Percentiles rank a stretch among this genome's conserved stretches.
These are phyloP conservation scores for Pachypanchax playfairii DNA, from an alignment of 2,113 vertebrate species.

Conservation along the genomic window DNA sequence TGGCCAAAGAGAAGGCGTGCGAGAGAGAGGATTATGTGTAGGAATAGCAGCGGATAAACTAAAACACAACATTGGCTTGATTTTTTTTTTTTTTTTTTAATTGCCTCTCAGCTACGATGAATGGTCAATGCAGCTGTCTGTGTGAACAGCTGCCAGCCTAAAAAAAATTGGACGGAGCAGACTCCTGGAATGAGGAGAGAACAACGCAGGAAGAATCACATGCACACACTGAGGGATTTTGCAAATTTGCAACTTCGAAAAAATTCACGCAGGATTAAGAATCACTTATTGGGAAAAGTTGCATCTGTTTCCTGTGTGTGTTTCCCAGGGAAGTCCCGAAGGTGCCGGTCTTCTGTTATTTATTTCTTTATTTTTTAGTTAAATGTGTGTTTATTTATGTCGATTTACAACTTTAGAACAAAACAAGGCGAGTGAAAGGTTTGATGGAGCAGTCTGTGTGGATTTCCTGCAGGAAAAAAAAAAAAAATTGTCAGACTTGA, in stretches of 20 bases:
- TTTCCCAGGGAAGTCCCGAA: constrained; percentile 65
- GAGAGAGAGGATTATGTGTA: constrained; percentile 72
- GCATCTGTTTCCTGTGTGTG: constrained; percentile 59
- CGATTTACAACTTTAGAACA: constrained; percentile 55
- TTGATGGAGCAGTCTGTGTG: constrained; percentile 51
- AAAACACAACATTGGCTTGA: constrained; percentile 80
- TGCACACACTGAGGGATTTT: constrained; percentile 61
- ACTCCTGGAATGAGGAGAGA: constrained; percentile 44
- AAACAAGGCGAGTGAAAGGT: constrained; percentile 48
- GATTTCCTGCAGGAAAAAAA: constrained; percentile 65
- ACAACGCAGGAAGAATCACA: constrained; percentile 63
- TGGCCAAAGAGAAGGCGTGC: constrained; percentile 42
- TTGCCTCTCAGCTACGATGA: constrained; percentile 66
- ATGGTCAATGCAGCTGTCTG: constrained; percentile 79
- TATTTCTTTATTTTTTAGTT: constrained; percentile 22
- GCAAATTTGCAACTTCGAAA: constrained; percentile 71
- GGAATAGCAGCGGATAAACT: constrained; percentile 81
- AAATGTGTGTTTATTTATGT: constrained; percentile 54
- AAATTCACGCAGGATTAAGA: constrained; percentile 68
- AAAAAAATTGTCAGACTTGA: constrained; percentile 63
- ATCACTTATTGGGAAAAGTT: constrained; percentile 57
- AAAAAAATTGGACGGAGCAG: constrained; percentile 63
- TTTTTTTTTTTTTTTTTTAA: constrained; percentile 76
- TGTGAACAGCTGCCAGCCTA: constrained; percentile 76
- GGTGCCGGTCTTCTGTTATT: constrained; percentile 25